These are phyloP conservation scores for Arctopsyche grandis DNA, from an alignment of 1,140 invertebrate species.

Conservation along the genomic window DNA sequence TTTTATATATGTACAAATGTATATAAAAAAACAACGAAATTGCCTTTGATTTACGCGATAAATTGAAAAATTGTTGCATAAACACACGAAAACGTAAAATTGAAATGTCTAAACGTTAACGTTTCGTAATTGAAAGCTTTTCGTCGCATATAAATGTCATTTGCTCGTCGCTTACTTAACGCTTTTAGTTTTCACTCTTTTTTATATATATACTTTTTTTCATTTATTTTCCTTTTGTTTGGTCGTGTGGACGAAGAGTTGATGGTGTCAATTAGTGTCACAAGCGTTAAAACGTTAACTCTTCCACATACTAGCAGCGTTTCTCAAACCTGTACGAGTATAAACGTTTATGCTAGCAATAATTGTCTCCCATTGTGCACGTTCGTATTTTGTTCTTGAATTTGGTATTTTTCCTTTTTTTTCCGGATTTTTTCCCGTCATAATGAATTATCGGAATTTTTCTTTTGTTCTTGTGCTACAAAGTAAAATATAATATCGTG, in stretches of 20 bases:
- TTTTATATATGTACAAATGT: no score
- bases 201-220: not conserved
- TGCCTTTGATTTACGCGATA: no score
- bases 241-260: not conserved
- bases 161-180: not conserved
- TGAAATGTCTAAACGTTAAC: not conserved
- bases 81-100: not conserved
- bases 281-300: slow-evolving; percentile 2
- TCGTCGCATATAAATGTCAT: not conserved
- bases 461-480: not conserved
- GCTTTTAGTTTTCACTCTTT: no score
- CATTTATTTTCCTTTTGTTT: not conserved
- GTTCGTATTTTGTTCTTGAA: not conserved
- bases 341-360: not conserved
- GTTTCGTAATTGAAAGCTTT: not conserved
- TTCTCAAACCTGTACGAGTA: not conserved
- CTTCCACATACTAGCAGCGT: not conserved
- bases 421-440: not conserved
- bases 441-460: not conserved
- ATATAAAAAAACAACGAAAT: no score
- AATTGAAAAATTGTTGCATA: no score
- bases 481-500: not conserved
- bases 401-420: not conserved
- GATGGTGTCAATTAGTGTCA: slow-evolving; percentile 29
- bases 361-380: not conserved